Base-by-base conservation (phyloP, 2,888 invertebrate genomes). In the Molorchus minor region DNA sequence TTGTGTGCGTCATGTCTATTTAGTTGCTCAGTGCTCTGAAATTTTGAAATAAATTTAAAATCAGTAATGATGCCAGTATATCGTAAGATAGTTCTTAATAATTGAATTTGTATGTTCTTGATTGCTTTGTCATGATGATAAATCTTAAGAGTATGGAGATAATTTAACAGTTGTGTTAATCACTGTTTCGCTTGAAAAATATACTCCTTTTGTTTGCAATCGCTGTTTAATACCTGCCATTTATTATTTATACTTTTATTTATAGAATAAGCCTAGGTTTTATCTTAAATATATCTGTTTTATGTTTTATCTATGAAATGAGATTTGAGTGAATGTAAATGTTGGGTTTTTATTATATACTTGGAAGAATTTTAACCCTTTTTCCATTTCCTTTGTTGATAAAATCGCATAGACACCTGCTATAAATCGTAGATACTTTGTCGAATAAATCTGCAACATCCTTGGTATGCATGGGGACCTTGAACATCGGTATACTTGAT, bases 391-490 rank as follows among this genome's bases (percentile, higher is more conserved):
- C 33, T 54, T 36, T 35, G 35, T 44, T 44, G 17, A 10, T 10
- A 19, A 8, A n/a, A n/a, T n/a, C n/a, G n/a, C n/a, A n/a, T n/a
- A 19, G 35, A 44, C 43, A 54, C 36, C 53, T 54, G 44, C 20
- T 20, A 30, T 41, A 43, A 36, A 44, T 8, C 19, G 12, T 30
- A 13, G 13, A 7, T 44, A 43, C 21, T 41, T 25, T 7, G 16
- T 44, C 20, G 35, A 35, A 54, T 35, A 33, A 43, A 54, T 43
- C 43, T 54, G 35, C 44, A 19, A 54, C 36, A 54, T 54, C 44
- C 44, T 44, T 54, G 44, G 58, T 61, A 40, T 13, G 30, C 21
- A 55, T 46, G 58, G 60, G 69, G 75, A 76, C 77, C 77, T 77
- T 77, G 77, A 75, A 75, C 65, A 54, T 56, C 55, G 60, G 58